Evolutionary conservation across 2,113 vertebrate genomes (phyloP).

Genomic region (human): GRCh38 chr20:10877001-10877500

Average conservation of each 20-base stretch:
- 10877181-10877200: not conserved
- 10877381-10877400: not conserved
- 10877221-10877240: not conserved
- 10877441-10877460: constrained; percentile 64
- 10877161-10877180: not conserved
- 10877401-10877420: constrained; percentile 1
- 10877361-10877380: not conserved
- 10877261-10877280: not conserved
- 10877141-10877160: not conserved
- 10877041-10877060: not conserved
- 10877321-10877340: constrained; percentile 15
- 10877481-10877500: constrained; percentile 64
- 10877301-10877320: not conserved
- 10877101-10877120: not conserved
- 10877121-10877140: not conserved
- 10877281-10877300: constrained; percentile 4
- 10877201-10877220: not conserved
- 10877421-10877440: constrained; percentile 44
- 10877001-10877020: not conserved
- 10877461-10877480: constrained; percentile 51
- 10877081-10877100: not conserved
- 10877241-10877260: not conserved
- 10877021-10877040: not conserved
- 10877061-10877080: not conserved
- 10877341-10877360: not conserved